phyloP scores from a whole-genome alignment of 2,797 vertebrate species.

The Todus mexicanus region DNA sequence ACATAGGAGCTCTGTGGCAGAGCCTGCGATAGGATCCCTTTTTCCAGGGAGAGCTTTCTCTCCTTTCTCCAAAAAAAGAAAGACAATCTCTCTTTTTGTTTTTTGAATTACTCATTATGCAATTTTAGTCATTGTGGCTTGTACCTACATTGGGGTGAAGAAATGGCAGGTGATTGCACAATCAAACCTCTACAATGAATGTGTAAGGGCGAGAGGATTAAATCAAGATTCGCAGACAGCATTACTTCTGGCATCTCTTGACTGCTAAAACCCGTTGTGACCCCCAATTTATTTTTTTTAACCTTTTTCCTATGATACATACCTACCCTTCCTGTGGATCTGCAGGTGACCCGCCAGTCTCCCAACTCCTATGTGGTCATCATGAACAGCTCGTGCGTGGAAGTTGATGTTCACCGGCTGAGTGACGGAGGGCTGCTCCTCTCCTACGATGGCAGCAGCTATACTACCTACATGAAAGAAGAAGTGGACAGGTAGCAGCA shows the following conservation, averaged over 20 bases:
- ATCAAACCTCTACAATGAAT: not conserved
- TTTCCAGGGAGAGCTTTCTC: not conserved
- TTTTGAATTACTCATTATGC: not conserved
- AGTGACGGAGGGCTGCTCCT: conserved; percentile 94
- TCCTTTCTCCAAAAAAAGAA: not conserved
- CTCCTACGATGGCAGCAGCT: conserved; percentile 97
- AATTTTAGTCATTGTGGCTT: not conserved
- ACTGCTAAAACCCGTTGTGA: not conserved
- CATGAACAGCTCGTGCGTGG: conserved; percentile 90
- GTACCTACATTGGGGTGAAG: not conserved
- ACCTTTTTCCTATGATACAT: not conserved
- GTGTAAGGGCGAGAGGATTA: not conserved
- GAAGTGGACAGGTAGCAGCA: conserved; percentile 90
- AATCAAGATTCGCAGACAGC: not conserved
- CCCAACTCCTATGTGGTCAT: conserved; percentile 97
- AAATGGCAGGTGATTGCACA: not conserved
- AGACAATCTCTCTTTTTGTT: not conserved
- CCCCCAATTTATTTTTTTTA: not conserved
- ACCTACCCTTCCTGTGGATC: not conserved
- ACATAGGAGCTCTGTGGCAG: not conserved
- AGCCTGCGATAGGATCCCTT: not conserved
- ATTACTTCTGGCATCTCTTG: not conserved
- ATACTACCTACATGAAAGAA: conserved; percentile 99
- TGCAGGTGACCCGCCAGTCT: conserved; percentile 92
- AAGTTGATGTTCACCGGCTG: conserved; percentile 94